Percentiles rank a stretch among this genome's conserved stretches.
These are phyloP conservation scores for Uropetala carovei DNA, from an alignment of 2,888 invertebrate species.

Conservation along the genomic window DNA sequence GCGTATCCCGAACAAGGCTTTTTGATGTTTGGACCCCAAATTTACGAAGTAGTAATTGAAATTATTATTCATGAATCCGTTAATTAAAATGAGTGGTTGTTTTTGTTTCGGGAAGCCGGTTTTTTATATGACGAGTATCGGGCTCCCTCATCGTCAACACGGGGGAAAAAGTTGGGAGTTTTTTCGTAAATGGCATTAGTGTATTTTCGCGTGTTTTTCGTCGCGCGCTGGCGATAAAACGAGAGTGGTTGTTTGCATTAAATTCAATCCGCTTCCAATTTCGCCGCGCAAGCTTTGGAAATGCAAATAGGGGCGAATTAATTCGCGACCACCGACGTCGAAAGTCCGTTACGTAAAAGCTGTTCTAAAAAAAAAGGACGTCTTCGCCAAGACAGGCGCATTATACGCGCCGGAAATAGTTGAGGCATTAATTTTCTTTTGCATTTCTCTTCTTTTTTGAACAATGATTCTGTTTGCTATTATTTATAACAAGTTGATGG, in stretches of 20 bases:
- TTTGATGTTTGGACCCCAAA: not conserved
- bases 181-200: constrained; percentile 26
- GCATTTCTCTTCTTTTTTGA: too few relatives aligned
- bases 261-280: not conserved
- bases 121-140: not conserved
- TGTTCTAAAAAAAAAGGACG: not conserved
- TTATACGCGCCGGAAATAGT: too few relatives aligned
- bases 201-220: not conserved
- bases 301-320: not conserved
- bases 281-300: not conserved
- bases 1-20: constrained; percentile 38
- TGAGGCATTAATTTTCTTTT: too few relatives aligned
- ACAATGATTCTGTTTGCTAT: too few relatives aligned
- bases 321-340: not conserved
- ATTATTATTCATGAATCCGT: constrained; percentile 29
- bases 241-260: constrained; percentile 1
- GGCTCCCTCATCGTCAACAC: not conserved
- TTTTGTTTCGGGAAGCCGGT: not conserved
- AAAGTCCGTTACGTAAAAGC: not conserved
- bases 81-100: not conserved
- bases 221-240: constrained; percentile 15
- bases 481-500: too few relatives aligned
- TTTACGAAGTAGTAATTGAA: constrained; percentile 30
- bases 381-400: too few relatives aligned
- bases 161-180: not conserved